Percentiles rank a stretch among this genome's conserved stretches.
Evolutionary conservation across 2,797 vertebrate species (phyloP).

Genomic region (Esox masquinongy): DNA sequence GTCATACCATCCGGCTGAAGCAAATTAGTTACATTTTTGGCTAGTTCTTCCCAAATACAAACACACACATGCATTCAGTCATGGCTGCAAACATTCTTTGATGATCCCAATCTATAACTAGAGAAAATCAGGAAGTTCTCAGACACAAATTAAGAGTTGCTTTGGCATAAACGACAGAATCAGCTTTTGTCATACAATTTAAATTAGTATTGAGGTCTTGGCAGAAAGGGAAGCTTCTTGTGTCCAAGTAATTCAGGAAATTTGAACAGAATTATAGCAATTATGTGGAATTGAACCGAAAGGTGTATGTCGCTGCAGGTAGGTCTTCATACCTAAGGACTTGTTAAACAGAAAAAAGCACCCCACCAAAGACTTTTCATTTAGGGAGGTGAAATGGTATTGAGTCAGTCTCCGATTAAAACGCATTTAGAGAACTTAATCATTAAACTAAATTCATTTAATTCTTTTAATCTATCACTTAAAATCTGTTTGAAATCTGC

Average conservation of each 20-base stretch:
- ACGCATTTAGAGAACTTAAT: constrained; percentile 67
- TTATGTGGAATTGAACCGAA: constrained; percentile 13
- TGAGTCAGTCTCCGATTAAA: constrained; percentile 32
- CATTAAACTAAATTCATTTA: constrained; percentile 48
- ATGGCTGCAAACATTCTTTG: no score
- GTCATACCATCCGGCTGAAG: no score
- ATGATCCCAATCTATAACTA: no score
- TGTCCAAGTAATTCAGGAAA: constrained; percentile 66
- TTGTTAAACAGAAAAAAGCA: no score
- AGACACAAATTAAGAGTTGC: constrained; percentile 29
- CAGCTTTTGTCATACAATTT: constrained; percentile 60
- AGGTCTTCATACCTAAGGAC: background rate
- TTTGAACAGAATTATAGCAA: constrained; percentile 52
- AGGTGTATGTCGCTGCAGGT: background rate
- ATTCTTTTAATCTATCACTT: constrained; percentile 48
- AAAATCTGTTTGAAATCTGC: constrained; percentile 35
- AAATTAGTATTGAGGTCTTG: constrained; percentile 48
- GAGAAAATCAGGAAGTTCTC: no score
- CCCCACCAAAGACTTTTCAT: background rate
- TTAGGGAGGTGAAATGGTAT: constrained; percentile 40
- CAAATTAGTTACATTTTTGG: no score
- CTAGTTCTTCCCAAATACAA: no score
- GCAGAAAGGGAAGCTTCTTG: constrained; percentile 64
- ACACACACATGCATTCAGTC: no score
- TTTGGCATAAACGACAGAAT: constrained; percentile 66